Percentiles rank a stretch among this genome's conserved stretches.
phyloP scores from a whole-genome alignment of 2,888 invertebrate genomes.

The Acronicta psi region DNA sequence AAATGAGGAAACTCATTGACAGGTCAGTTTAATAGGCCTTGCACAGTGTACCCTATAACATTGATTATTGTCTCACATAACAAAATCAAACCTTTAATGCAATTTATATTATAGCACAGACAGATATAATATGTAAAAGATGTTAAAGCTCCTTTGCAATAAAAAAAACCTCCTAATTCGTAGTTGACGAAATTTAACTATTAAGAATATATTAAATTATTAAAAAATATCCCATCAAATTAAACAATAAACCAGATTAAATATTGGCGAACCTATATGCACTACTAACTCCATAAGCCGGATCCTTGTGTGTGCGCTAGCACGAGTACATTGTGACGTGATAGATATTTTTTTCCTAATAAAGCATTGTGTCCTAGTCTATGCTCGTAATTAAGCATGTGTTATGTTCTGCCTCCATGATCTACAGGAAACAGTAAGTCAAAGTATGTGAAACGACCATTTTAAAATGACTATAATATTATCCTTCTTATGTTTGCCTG shows the following conservation, averaged over 20 bases:
- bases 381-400: constrained; percentile 86
- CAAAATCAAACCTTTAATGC: constrained; percentile 7
- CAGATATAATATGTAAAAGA: constrained; percentile 21
- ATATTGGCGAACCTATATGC: constrained; percentile 23
- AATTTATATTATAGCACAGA: constrained; percentile 30
- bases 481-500: constrained; percentile 77
- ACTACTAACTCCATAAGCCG: constrained; percentile 60
- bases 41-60: constrained; percentile 54
- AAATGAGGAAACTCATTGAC: constrained; percentile 99
- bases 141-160: constrained; percentile 4
- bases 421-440: constrained; percentile 94
- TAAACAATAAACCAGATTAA: constrained; percentile 17
- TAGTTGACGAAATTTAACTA: constrained; percentile 5
- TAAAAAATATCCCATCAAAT: constrained; percentile 20
- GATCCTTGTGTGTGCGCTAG: constrained; percentile 80
- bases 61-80: constrained; percentile 38
- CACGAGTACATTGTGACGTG: constrained; percentile 61
- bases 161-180: neutral
- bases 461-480: constrained; percentile 73
- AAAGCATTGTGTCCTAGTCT: constrained; percentile 76
- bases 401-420: constrained; percentile 88
- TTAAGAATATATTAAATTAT: constrained; percentile 4
- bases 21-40: constrained; percentile 92
- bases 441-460: constrained; percentile 82
- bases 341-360: constrained; percentile 60